Percentiles rank a stretch among this genome's conserved stretches.
These are phyloP conservation scores for Camponotus fellah DNA, from an alignment of 2,888 invertebrate genomes.

Conservation along the genomic window DNA sequence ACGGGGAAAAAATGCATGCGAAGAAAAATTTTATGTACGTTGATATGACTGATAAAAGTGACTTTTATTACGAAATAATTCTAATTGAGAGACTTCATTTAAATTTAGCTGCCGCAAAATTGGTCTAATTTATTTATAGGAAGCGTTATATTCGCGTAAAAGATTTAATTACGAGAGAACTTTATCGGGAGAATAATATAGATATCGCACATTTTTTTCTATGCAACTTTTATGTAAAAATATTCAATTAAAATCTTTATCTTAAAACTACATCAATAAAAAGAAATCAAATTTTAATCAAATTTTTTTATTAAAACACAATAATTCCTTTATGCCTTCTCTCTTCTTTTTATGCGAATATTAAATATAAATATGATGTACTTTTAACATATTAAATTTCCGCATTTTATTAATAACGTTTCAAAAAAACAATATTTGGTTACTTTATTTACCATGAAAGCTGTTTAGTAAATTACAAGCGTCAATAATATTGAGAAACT, in stretches of 20 bases:
- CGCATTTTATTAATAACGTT: constrained; percentile 5
- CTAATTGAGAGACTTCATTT: not conserved
- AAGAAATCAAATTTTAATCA: not conserved
- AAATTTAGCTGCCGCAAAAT: not conserved
- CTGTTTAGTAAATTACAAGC: constrained; percentile 9
- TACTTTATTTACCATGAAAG: not conserved
- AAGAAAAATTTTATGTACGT: not conserved
- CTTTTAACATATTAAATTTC: not conserved
- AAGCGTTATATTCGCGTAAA: not conserved
- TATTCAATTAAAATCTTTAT: constrained; percentile 3
- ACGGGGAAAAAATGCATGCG: not conserved
- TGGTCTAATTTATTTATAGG: not conserved
- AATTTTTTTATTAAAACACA: not conserved
- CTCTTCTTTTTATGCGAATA: not conserved
- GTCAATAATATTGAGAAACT: constrained; percentile 14
- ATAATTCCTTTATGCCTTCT: not conserved
- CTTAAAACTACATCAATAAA: not conserved
- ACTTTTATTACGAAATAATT: not conserved
- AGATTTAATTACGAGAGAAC: not conserved
- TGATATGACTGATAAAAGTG: not conserved
- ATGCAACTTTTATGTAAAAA: not conserved
- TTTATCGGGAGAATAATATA: not conserved
- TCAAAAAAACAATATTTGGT: not conserved
- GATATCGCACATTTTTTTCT: not conserved
- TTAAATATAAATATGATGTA: not conserved